These are phyloP conservation scores for Spatulosminthurus flaviceps DNA, from an alignment of 2,888 invertebrate genomes.

Conservation along the genomic window DNA sequence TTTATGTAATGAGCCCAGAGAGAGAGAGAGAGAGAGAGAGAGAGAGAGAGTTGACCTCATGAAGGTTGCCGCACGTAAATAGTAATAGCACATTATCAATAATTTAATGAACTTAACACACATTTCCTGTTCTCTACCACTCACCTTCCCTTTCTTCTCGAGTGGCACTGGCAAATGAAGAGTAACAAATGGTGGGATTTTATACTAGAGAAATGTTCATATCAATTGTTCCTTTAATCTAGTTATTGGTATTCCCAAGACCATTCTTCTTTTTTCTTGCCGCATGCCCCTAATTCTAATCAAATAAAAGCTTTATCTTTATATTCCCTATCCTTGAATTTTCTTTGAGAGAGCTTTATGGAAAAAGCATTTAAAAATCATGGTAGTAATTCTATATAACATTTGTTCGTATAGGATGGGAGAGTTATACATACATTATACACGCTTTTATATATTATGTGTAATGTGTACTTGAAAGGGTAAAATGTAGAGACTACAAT, in stretches of 20 bases:
- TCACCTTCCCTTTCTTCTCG: neutral
- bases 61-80: slow-evolving; percentile 4
- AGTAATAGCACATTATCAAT: slow-evolving; percentile 2
- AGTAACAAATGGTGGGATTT: neutral
- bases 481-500: neutral
- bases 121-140: neutral
- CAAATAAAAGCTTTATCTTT: too few relatives aligned
- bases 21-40: too few relatives aligned
- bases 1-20: neutral
- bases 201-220: too few relatives aligned
- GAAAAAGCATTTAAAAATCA: neutral
- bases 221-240: too few relatives aligned
- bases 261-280: too few relatives aligned
- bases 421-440: too few relatives aligned
- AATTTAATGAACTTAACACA: slow-evolving; percentile 6
- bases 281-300: too few relatives aligned
- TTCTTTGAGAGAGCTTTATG: neutral
- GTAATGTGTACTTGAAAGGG: neutral
- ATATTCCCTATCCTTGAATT: neutral
- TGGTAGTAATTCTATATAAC: neutral
- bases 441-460: too few relatives aligned
- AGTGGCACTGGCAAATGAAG: neutral
- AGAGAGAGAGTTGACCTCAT: slow-evolving; percentile 24
- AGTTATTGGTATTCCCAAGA: too few relatives aligned
- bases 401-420: too few relatives aligned